These are phyloP conservation scores for Bursaphelenchus mucronatus DNA, from an alignment of 1,140 invertebrate species.

Conservation along the genomic window DNA sequence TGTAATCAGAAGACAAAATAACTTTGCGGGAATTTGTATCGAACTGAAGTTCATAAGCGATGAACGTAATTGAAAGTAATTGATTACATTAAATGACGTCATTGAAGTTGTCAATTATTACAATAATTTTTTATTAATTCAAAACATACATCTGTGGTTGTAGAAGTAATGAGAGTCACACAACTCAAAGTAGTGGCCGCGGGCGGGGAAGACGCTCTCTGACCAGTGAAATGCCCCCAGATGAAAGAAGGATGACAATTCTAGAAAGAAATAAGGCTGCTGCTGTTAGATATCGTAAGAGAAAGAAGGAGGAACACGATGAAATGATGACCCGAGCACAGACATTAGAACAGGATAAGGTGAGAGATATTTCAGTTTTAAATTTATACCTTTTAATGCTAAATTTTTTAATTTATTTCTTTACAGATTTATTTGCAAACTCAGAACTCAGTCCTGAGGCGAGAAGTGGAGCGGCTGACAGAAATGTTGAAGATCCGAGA, in stretches of 20 bases:
- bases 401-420: not conserved
- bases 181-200: conserved; percentile 16
- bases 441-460: conserved; percentile 44
- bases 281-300: conserved; percentile 49
- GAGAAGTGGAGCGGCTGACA: conserved; percentile 44
- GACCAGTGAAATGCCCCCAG: conserved; percentile 45
- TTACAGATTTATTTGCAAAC: conserved; percentile 37
- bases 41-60: too few relatives aligned
- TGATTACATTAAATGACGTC: too few relatives aligned
- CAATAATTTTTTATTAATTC: conserved; percentile 1
- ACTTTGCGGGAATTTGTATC: too few relatives aligned
- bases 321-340: conserved; percentile 45
- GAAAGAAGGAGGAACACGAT: conserved; percentile 46
- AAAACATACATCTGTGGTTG: too few relatives aligned
- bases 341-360: conserved; percentile 43
- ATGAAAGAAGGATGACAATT: conserved; percentile 45
- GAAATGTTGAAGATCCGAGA: conserved; percentile 41
- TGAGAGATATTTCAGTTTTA: conserved; percentile 24
- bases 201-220: conserved; percentile 40
- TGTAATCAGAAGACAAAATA: too few relatives aligned
- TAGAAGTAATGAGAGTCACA: too few relatives aligned
- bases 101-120: too few relatives aligned
- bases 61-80: too few relatives aligned
- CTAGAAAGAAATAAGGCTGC: conserved; percentile 48
- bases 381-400: not conserved